phyloP scores from a whole-genome alignment of 92 coral and sea anemone species.

The Palythoa grandiflora region DNA sequence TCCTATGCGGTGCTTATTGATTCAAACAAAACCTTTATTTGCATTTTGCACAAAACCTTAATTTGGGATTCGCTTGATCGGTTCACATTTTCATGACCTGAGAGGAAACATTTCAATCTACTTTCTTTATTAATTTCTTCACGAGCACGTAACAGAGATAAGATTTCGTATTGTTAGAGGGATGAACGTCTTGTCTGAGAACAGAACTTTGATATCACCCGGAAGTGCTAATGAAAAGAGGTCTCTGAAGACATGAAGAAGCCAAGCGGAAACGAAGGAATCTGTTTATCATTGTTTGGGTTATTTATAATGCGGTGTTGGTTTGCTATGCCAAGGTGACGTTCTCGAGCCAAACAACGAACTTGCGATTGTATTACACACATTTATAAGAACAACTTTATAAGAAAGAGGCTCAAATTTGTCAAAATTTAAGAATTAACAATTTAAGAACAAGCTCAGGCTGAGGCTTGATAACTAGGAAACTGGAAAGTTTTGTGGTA shows the following conservation, averaged over 20 bases:
- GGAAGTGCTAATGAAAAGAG: conserved; percentile 33
- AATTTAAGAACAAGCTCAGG: too few relatives aligned
- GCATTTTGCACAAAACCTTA: conserved; percentile 41
- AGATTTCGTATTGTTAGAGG: background rate
- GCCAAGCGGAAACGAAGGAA: conserved; percentile 43
- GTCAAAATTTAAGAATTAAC: too few relatives aligned
- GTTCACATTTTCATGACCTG: background rate
- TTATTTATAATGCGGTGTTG: conserved; percentile 4
- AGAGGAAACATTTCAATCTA: background rate
- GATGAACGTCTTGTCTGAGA: conserved; percentile 16
- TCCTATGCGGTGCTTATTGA: conserved; percentile 3
- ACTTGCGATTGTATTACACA: background rate
- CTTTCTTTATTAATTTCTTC: background rate
- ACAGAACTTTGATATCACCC: conserved; percentile 2
- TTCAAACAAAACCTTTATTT: conserved; percentile 38
- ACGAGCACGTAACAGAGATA: conserved; percentile 15
- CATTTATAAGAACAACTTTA: too few relatives aligned
- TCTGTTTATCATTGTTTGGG: conserved; percentile 42
- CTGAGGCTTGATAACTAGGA: too few relatives aligned
- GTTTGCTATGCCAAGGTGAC: conserved; percentile 40
- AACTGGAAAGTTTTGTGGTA: too few relatives aligned
- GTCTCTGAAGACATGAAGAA: conserved; percentile 10
- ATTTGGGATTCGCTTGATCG: conserved; percentile 40
- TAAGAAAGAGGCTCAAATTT: too few relatives aligned
- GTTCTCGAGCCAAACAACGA: background rate